Base-by-base conservation (phyloP, 2,888 invertebrate genomes). In the Drosophila sordidula region DNA sequence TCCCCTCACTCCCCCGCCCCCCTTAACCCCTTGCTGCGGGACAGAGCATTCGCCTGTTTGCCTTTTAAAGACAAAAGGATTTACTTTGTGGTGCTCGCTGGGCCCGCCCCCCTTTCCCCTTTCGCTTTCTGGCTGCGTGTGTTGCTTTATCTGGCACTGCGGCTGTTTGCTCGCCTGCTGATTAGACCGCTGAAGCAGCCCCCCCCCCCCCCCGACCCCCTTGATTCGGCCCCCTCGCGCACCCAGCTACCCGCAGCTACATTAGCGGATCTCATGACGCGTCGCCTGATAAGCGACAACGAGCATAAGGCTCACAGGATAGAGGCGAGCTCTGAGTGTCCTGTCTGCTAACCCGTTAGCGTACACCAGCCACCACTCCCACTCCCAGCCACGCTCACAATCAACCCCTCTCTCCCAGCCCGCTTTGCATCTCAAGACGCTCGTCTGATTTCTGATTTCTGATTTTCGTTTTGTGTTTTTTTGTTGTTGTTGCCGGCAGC, bases 11-110 rank as follows among this genome's bases (percentile, higher is more conserved):
- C n/a, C 4, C 36, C 4, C 1, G 12, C 11, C n/a, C 46, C 41
- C 36, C 32, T 18, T 11, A 18, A 3, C 22, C 32, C 41, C 34
- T 3, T 16, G 4, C 39, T 16, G 4, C 41, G 41, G 41, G 51
- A 52, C 41, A 16, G 41, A 41, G 34, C 65, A 18, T 16, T 46
- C 38, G 56, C 32, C 51, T 49, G 38, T 71, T 72, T 77, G 72
- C 70, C 66, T 66, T 73, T 86, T 82, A 68, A 80, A 88, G 87
- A 86, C 85, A 86, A 86, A 86, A 83, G 85, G 88, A 86, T 83
- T 88, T 83, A 70, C 79, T 72, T 74, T 84, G 75, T 69, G 84
- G 73, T 68, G 55, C 62, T 46, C 62, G 9, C 46, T 18, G 58
- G 50, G 29, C 36, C 14, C 36, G 18, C 12, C 16, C 12, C 14